Conservation (phyloP, 2,113 vertebrate species). For the Ptyas mucosa region DNA sequence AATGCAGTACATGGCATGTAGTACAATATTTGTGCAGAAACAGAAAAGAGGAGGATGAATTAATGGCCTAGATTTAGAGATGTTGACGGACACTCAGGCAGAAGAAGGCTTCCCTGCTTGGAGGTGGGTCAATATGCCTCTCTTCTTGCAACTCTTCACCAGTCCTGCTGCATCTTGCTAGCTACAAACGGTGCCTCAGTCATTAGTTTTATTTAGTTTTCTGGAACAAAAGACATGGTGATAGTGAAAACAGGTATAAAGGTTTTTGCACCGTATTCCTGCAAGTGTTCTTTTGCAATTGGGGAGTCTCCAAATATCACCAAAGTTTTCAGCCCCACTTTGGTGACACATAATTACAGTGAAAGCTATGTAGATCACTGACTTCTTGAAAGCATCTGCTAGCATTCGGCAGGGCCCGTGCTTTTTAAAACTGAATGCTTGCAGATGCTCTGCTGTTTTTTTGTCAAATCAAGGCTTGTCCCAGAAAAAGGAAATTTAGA, state of each 20-base stretch:
- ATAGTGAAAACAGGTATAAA: not conserved
- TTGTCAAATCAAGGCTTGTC: conserved; percentile 25
- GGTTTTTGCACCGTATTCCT: not conserved
- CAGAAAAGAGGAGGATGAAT: not conserved
- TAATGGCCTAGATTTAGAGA: not conserved
- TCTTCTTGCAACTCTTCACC: not conserved
- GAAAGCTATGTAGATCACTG: not conserved
- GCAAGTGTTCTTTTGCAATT: not conserved
- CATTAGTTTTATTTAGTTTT: not conserved
- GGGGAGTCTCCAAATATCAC: not conserved
- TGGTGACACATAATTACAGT: not conserved
- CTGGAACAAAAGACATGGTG: not conserved
- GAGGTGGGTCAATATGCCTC: not conserved
- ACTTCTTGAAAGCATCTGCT: not conserved
- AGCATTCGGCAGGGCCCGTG: not conserved
- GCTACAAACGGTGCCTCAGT: not conserved
- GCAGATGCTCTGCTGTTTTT: not conserved
- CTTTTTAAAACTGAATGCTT: not conserved
- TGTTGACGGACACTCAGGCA: not conserved
- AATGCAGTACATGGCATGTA: not conserved
- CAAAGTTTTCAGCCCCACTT: not conserved
- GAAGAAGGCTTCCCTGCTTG: not conserved
- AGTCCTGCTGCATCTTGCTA: not conserved
- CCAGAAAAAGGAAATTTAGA: conserved; percentile 42
- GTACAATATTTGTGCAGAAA: not conserved